Evolutionary conservation across 2,113 vertebrate genomes (phyloP), one percentile per base, ranked within the genome.

Genomic region (Aramus guarauna): DNA sequence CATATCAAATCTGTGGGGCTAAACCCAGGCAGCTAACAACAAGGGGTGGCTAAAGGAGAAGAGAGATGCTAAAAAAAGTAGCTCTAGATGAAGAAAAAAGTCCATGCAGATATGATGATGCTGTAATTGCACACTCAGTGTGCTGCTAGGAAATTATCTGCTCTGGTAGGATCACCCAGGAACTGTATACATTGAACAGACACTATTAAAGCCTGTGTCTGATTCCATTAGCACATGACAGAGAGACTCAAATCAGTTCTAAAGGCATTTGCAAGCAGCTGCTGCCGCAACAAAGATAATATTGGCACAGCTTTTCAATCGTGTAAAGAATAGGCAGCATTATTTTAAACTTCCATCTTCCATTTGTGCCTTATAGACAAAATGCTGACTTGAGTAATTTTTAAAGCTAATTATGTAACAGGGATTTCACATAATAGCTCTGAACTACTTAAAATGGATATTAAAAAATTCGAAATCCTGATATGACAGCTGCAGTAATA

Each of bases 341-440:
- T 88, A 43, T 78, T 47, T 78, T 84, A 80, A 37, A 60, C 41
- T 94, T 84, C 53, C 12, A 19, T 48, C 27, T 39, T 67, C 16
- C 47, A 74, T 21, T 88, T 94, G 47, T 97, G 93, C 60, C 72
- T 64, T 62, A 39, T 27, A 66, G 75, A 77, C 48, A 69, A 95
- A 97, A 87, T 83, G 79, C 67, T 78, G 84, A 62, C 88, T 84
- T 48, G 41, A 85, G 48, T 62, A 11, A 81, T 68, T 68, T 94
- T 91, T 93, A 63, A 83, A 93, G 76, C 71, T 94, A 97, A 96
- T 98, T 96, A 93, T 89, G 72, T 92, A 89, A 91, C 15, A 72
- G 72, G 84, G 88, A 95, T 96, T 95, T 96, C 12, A 85, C 47
- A 91, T 59, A 90, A 86, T 64, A 93, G 34, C 74, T 96, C 83